Percentiles rank a stretch among this genome's conserved stretches.
phyloP scores from a whole-genome alignment of 2,797 vertebrate species.

The Rhinella marina region DNA sequence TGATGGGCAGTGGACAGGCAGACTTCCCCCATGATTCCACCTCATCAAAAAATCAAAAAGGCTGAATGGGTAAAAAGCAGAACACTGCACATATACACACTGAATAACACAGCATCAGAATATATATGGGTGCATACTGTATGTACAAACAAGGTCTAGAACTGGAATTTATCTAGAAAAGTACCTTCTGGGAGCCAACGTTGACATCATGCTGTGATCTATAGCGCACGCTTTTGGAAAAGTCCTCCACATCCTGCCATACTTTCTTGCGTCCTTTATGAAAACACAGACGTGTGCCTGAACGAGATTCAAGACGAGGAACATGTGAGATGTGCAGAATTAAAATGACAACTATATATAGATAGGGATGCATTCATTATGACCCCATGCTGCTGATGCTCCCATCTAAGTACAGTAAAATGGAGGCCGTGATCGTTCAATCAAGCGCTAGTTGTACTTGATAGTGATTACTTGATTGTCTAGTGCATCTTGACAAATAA shows the following conservation, averaged over 20 bases:
- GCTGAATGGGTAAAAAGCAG: not conserved
- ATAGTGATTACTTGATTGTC: slow-evolving; percentile 47
- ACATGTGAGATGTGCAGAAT: not conserved
- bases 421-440: slow-evolving; percentile 21
- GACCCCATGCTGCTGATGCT: slow-evolving; percentile 27
- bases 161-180: not conserved
- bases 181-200: slow-evolving; percentile 73
- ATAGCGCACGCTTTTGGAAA: slow-evolving; percentile 83
- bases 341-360: slow-evolving; percentile 8
- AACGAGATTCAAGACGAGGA: slow-evolving; percentile 41
- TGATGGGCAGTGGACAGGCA: not conserved
- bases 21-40: not conserved
- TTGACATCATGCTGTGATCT: slow-evolving; percentile 81
- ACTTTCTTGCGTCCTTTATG: slow-evolving; percentile 90
- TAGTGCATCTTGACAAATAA: slow-evolving; percentile 42
- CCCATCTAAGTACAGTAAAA: slow-evolving; percentile 16
- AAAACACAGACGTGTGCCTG: slow-evolving; percentile 95
- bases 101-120: not conserved
- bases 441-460: slow-evolving; percentile 23
- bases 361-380: not conserved
- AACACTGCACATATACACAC: not conserved
- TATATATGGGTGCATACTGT: not conserved
- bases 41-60: not conserved
- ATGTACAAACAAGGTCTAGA: not conserved
- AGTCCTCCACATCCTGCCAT: slow-evolving; percentile 95